Percentiles rank a stretch among this genome's conserved stretches.
These are phyloP conservation scores for Epicauta chinensis DNA, from an alignment of 1,140 invertebrate species.

Conservation along the genomic window DNA sequence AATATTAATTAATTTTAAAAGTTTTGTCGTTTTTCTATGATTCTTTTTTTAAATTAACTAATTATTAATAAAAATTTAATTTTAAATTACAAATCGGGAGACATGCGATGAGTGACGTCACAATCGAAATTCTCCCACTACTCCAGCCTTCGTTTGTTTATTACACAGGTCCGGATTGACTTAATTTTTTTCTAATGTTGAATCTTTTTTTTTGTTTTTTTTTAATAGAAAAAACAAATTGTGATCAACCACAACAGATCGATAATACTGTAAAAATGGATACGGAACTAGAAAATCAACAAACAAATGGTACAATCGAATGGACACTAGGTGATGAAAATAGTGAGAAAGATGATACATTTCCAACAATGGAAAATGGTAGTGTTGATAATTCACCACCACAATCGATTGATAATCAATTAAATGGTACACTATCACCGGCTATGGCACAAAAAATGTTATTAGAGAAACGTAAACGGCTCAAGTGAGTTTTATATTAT, in stretches of 20 bases:
- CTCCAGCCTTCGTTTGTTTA: too few relatives aligned
- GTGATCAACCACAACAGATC: neutral
- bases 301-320: slow-evolving; percentile 3
- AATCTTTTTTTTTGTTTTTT: too few relatives aligned
- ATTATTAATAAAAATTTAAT: neutral
- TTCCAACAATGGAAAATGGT: slow-evolving; percentile 21
- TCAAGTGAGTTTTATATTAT: slow-evolving; percentile 33
- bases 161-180: too few relatives aligned
- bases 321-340: slow-evolving; percentile 32
- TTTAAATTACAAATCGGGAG: neutral
- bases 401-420: slow-evolving; percentile 29
- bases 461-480: slow-evolving; percentile 29
- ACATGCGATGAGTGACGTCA: too few relatives aligned
- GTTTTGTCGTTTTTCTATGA: too few relatives aligned
- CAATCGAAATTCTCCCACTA: too few relatives aligned
- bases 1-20: too few relatives aligned
- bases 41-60: neutral
- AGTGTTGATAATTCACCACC: slow-evolving; percentile 24
- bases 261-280: slow-evolving; percentile 2
- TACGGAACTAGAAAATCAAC: slow-evolving; percentile 3
- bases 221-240: neutral
- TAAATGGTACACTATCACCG: slow-evolving; percentile 25
- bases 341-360: slow-evolving; percentile 29
- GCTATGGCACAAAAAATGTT: slow-evolving; percentile 27
- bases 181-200: too few relatives aligned